Conservation (phyloP, 2,888 invertebrate genomes). For the Crematogaster levior region DNA sequence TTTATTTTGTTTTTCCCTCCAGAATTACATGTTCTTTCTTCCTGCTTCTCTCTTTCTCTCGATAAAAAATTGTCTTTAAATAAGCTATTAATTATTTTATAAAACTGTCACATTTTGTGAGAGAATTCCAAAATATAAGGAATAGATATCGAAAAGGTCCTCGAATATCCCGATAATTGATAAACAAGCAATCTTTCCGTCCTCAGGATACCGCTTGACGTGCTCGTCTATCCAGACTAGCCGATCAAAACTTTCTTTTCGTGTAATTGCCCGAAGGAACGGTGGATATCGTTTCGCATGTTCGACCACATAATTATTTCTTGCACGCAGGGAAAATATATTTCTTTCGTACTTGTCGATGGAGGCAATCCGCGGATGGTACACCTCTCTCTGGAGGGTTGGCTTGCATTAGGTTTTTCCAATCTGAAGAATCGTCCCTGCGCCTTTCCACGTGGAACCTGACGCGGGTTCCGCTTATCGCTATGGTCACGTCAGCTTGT, state of each 20-base stretch:
- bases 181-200: constrained; percentile 34
- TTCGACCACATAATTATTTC: constrained; percentile 58
- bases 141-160: background rate
- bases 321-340: constrained; percentile 66
- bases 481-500: constrained; percentile 65
- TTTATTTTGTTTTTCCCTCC: too few relatives aligned
- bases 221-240: constrained; percentile 4
- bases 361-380: constrained; percentile 66
- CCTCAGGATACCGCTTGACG: background rate
- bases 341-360: constrained; percentile 61
- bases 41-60: background rate
- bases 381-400: constrained; percentile 34
- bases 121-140: background rate
- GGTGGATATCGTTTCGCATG: constrained; percentile 56
- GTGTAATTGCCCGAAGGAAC: constrained; percentile 51
- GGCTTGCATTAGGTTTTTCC: constrained; percentile 64
- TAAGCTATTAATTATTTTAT: background rate
- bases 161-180: constrained; percentile 19
- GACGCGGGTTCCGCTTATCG: constrained; percentile 54
- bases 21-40: background rate
- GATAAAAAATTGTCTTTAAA: background rate
- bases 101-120: background rate
- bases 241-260: constrained; percentile 52
- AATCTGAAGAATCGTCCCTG: constrained; percentile 55
- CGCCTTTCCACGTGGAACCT: constrained; percentile 49